Conservation (phyloP, 2,113 vertebrate genomes). For the Eudyptes chrysolophus region DNA sequence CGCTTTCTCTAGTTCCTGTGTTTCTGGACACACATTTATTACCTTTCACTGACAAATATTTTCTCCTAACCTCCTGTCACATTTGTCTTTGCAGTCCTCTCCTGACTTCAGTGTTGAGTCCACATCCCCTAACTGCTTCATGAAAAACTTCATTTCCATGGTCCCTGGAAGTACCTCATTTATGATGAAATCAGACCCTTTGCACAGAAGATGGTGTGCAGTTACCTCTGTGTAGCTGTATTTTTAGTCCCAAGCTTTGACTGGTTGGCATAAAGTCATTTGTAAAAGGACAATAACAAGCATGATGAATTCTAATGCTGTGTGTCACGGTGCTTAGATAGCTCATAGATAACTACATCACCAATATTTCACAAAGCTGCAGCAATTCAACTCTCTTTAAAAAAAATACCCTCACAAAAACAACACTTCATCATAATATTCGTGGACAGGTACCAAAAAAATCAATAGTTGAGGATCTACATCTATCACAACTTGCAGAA, state of each 20-base stretch:
- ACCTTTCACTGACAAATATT: neutral
- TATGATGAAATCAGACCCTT: neutral
- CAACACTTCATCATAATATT: slow-evolving; percentile 52
- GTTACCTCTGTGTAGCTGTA: neutral
- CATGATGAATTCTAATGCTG: slow-evolving; percentile 51
- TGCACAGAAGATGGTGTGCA: neutral
- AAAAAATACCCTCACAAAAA: neutral
- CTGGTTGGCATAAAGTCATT: slow-evolving; percentile 19
- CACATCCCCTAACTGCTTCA: neutral
- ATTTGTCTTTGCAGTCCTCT: neutral
- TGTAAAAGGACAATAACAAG: slow-evolving; percentile 34
- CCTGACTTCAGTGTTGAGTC: neutral
- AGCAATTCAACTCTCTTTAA: slow-evolving; percentile 18
- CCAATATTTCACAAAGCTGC: slow-evolving; percentile 32
- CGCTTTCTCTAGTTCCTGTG: neutral
- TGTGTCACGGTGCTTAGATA: neutral
- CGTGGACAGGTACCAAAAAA: slow-evolving; percentile 6
- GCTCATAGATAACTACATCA: slow-evolving; percentile 26
- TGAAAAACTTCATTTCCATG: neutral
- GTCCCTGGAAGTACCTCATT: neutral
- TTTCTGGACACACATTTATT: neutral
- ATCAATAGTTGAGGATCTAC: slow-evolving; percentile 54
- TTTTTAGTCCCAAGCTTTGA: neutral
- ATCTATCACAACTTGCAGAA: slow-evolving; percentile 52
- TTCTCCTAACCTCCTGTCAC: neutral